Evolutionary conservation across 2,113 vertebrate species (phyloP).

Genomic region (Vireo altiloquus): DNA sequence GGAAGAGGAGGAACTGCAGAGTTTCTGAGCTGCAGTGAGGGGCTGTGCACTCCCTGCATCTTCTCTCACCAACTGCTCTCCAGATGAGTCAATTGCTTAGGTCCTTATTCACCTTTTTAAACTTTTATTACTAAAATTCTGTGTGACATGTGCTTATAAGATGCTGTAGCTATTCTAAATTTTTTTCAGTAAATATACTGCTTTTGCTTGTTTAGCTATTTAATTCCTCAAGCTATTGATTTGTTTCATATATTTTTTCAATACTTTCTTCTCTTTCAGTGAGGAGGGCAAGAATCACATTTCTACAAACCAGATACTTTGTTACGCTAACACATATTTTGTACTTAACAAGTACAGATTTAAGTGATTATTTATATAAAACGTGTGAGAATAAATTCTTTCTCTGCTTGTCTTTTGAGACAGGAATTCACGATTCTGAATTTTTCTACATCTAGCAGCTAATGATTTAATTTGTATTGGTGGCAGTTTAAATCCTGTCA

Average conservation of each 20-base stretch:
- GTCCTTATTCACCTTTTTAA: not conserved
- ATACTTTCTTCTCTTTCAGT: not conserved
- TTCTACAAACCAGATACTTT: not conserved
- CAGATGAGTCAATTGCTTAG: not conserved
- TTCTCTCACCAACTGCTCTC: not conserved
- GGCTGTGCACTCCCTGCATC: accelerated
- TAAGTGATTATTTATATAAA: slow-evolving; percentile 49
- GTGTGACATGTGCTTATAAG: not conserved
- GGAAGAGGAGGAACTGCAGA: not conserved
- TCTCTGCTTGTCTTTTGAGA: not conserved
- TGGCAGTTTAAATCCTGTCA: slow-evolving; percentile 14
- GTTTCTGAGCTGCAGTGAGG: not conserved
- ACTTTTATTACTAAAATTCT: not conserved
- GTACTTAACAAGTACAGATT: slow-evolving; percentile 22
- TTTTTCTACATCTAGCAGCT: not conserved
- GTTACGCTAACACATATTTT: slow-evolving; percentile 2
- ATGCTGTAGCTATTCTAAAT: not conserved
- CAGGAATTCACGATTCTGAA: not conserved
- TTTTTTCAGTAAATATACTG: not conserved
- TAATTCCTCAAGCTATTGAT: not conserved
- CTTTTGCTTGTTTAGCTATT: not conserved
- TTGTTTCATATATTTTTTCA: not conserved
- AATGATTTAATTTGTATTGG: slow-evolving; percentile 14
- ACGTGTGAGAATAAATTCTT: slow-evolving; percentile 16
- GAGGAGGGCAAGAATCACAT: not conserved